These are phyloP conservation scores for Dendrolimus pini DNA, from an alignment of 2,888 invertebrate genomes.

Conservation along the genomic window DNA sequence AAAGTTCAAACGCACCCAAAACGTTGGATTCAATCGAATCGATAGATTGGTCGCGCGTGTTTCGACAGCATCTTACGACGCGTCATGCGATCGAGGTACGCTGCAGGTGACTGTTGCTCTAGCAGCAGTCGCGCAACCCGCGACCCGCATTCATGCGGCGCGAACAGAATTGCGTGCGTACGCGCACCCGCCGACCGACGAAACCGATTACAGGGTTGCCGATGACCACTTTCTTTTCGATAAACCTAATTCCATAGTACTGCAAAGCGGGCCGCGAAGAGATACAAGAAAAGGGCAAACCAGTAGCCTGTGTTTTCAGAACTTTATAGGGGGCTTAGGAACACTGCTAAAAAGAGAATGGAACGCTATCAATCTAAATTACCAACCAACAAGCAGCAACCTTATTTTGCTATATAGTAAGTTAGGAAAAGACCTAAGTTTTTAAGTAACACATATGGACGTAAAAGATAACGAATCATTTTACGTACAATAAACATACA, in stretches of 20 bases:
- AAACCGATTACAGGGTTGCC: not conserved
- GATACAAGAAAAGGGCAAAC: too few species aligned
- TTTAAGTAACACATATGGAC: too few species aligned
- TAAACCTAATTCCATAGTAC: not conserved
- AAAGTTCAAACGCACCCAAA: not conserved
- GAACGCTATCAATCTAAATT: too few species aligned
- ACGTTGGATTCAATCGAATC: slow-evolving; percentile 27
- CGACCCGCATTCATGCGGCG: not conserved
- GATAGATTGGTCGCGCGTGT: slow-evolving; percentile 29
- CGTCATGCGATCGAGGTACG: slow-evolving; percentile 43
- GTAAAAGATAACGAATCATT: too few species aligned
- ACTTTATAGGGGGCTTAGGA: too few species aligned
- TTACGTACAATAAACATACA: too few species aligned
- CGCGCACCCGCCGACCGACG: not conserved
- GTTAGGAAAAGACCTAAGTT: too few species aligned
- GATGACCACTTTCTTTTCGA: not conserved
- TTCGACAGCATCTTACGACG: slow-evolving; percentile 26
- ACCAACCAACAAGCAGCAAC: too few species aligned
- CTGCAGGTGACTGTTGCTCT: slow-evolving; percentile 57
- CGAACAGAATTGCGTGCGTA: not conserved
- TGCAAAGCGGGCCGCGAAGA: too few species aligned
- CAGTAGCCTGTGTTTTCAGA: too few species aligned
- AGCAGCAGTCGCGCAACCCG: slow-evolving; percentile 6
- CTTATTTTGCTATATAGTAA: too few species aligned
- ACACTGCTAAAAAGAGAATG: too few species aligned